These are phyloP conservation scores for Luscinia megarhynchos DNA, from an alignment of 2,797 vertebrate genomes.

Conservation along the genomic window DNA sequence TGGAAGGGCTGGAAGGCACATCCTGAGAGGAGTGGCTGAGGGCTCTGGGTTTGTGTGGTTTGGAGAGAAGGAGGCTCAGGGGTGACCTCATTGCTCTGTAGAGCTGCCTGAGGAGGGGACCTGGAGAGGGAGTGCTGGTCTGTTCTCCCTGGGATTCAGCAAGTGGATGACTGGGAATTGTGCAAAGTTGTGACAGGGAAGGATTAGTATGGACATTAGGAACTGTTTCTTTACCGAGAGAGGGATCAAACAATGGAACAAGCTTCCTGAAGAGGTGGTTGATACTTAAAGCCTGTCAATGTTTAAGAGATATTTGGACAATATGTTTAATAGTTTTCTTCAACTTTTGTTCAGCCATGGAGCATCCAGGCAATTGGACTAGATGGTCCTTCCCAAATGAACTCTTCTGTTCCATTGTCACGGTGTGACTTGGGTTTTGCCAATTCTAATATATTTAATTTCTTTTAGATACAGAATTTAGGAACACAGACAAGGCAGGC, in stretches of 20 bases:
- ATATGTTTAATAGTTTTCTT: neutral
- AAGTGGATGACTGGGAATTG: neutral
- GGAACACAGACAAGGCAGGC: too few relatives aligned
- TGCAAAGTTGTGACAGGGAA: neutral
- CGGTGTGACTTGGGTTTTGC: too few relatives aligned
- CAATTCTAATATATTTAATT: too few relatives aligned
- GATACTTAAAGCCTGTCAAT: neutral
- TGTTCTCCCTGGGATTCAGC: neutral
- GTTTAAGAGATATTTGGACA: neutral
- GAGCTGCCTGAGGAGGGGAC: accelerated
- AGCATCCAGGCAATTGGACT: neutral
- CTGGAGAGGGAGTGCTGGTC: accelerated
- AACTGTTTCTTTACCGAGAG: neutral
- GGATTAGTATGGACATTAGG: neutral
- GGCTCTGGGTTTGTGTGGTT: neutral
- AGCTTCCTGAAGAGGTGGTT: neutral
- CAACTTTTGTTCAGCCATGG: neutral
- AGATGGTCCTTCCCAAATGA: neutral
- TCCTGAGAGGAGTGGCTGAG: accelerated
- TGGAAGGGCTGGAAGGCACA: neutral
- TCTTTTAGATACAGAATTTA: too few relatives aligned
- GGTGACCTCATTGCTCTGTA: neutral
- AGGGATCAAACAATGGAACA: neutral
- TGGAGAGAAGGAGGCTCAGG: neutral
- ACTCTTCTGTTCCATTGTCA: neutral